Base-by-base conservation (phyloP, 2,113 vertebrate genomes). In the Mixornis gularis region DNA sequence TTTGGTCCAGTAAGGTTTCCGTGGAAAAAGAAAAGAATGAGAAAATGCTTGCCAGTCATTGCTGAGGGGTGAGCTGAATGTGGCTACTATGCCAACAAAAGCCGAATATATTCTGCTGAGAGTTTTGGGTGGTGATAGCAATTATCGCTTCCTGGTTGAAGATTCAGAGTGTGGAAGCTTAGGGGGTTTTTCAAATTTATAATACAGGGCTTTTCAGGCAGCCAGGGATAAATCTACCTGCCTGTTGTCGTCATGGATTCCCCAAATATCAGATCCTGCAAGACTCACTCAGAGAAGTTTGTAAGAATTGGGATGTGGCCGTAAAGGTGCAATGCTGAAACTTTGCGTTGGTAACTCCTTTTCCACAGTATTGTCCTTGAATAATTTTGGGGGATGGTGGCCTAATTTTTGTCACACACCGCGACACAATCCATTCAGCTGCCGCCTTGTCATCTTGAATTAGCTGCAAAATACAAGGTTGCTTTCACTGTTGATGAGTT, bases 131-230 rank as follows among this genome's bases (percentile, higher is more conserved):
- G 66, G 21, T 44, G 68, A 43, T 11, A 4, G 30, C 36, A 43
- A 43, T 59, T 56, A 49, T 52, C 17, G 1, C 25, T 53, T n/a
- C 3, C 22, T 20, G 66, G 7, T 15, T 72, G 36, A 56, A 17
- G 41, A 15, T 40, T 66, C 3, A 2, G 41, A 38, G 27, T 41
- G 13, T n/a, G n/a, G 30, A 71, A 55, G 6, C 12, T 32, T 12
- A 62, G 58, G 2, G 7, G 0, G 0, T 9, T 51, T n/a, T 74
- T 32, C 19, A 30, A 4, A 16, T 48, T 53, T 62, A n/a, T 40
- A 16, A 21, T 27, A 27, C 0, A 52, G 58, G 40, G 8, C 10
- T 73, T 49, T 71, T 69, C n/a, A 44, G 63, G 71, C 1, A 2
- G 19, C 21, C 15, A 15, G 46, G 40, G 27, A 5, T 60, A 41